Evolutionary conservation across 2,797 vertebrate genomes (phyloP).

Genomic region (Gobionotothen gibberifrons): DNA sequence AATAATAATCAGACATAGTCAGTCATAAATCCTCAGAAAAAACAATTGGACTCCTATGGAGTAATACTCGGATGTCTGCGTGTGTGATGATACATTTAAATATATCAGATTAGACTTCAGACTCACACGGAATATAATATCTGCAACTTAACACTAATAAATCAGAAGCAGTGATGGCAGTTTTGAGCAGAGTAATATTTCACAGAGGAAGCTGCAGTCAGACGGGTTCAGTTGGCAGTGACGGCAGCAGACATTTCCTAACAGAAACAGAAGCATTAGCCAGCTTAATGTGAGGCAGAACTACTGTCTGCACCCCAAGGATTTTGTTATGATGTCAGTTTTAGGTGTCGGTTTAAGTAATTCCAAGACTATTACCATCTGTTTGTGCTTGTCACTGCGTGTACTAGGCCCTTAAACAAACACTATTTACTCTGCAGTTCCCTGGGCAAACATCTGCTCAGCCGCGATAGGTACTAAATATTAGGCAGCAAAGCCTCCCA

Average conservation of each 20-base stretch:
- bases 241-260: constrained; percentile 39
- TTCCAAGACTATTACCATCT: constrained; percentile 72
- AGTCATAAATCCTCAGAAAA: background rate
- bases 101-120: background rate
- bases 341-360: constrained; percentile 50
- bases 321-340: constrained; percentile 62
- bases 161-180: background rate
- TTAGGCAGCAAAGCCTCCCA: constrained; percentile 74
- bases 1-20: background rate
- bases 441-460: constrained; percentile 79
- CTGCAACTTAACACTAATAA: background rate
- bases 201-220: constrained; percentile 15
- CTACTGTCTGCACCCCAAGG: constrained; percentile 26
- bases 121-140: background rate
- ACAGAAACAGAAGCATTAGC: constrained; percentile 36
- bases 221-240: constrained; percentile 40
- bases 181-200: background rate
- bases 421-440: constrained; percentile 72
- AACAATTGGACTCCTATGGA: background rate
- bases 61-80: background rate
- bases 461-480: constrained; percentile 80
- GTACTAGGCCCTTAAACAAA: constrained; percentile 77
- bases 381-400: constrained; percentile 70
- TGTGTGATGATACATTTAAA: background rate
- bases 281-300: constrained; percentile 28